Evolutionary conservation across 64 coral and sea anemone genomes (phyloP), one percentile per base, ranked within the genome.

Genomic region (Trachythela sp.): DNA sequence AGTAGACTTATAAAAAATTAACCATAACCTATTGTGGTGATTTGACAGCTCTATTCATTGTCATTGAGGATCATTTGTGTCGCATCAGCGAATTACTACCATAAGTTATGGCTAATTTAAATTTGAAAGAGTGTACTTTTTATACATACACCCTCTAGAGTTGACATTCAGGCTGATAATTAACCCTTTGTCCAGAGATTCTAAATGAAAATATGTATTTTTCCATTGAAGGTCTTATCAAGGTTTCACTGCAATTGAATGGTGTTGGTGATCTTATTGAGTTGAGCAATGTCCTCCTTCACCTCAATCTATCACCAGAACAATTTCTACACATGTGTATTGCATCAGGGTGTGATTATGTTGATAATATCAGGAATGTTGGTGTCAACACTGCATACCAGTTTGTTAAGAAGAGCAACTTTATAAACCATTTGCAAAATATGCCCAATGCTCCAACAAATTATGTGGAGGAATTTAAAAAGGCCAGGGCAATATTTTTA

Each of bases 301-400:
- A 70, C 30, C 64, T 70, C 18, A 70, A 70, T 7, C 30, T 70
- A 32, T 70, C 64, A 22, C 9, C 18, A 26, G 64, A 70, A 32
- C 20, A 70, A 70, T 70, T 70, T 70, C 64, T 70, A n/a, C 64
- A 26, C 20, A 70, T 70, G 64, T 70, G 64, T 32, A 70, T 70
- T 32, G 64, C 64, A 22, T 70, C 64, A 70, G 64, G 64, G 24
- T 70, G 64, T 32, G 30, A 70, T 70, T 70, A 11, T 70, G 64
- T 70, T 5, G 20, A 70, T 8, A 70, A 70, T 70, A 70, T 11
- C 8, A 70, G 24, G 30, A 70, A 70, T 70, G 64, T 70, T 70
- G 24, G 64, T n/a, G 64, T 70, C 20, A 22, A 70, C 64, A 70
- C 64, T 70, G 64, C 64, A 22, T 70, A 8, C 64, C 18, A 70